Evolutionary conservation across 1,140 invertebrate genomes (phyloP).

Genomic region (Anthonomus grandis): DNA sequence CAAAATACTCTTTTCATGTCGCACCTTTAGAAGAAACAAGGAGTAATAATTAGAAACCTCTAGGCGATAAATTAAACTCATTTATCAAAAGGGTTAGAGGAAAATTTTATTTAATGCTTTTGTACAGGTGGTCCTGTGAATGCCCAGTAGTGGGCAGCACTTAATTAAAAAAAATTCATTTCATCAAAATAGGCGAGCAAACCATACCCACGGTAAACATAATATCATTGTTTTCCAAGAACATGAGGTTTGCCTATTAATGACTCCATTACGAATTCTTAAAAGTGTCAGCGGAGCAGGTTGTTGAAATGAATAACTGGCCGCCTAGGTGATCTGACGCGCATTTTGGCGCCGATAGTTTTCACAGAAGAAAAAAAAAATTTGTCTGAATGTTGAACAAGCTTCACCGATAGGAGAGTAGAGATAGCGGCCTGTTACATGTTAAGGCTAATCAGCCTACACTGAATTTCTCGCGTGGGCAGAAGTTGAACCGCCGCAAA

Average conservation of each 20-base stretch:
- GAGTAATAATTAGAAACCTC: no score
- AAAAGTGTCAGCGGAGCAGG: slow-evolving; percentile 28
- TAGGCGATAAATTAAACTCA: no score
- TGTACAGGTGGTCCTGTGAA: no score
- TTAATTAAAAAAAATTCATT: no score
- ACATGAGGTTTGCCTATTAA: slow-evolving; percentile 19
- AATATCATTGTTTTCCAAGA: slow-evolving; percentile 24
- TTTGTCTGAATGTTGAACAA: slow-evolving; percentile 16
- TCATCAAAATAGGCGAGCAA: no score
- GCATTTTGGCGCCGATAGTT: slow-evolving; percentile 25
- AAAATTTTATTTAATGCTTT: no score
- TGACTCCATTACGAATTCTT: slow-evolving; percentile 24
- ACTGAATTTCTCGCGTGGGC: slow-evolving; percentile 28
- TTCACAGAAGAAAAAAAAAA: slow-evolving; percentile 22
- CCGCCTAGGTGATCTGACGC: slow-evolving; percentile 10
- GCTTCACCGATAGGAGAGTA: slow-evolving; percentile 23
- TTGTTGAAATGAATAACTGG: slow-evolving; percentile 23
- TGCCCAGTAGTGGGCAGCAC: no score
- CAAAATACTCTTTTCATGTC: no score
- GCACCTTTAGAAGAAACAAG: no score
- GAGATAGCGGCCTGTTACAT: slow-evolving; percentile 26
- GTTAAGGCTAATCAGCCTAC: slow-evolving; percentile 29
- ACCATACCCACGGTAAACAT: slow-evolving; percentile 12
- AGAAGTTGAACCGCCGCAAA: slow-evolving; percentile 22
- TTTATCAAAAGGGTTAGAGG: no score